These are phyloP conservation scores for Calephelis nemesis DNA, from an alignment of 1,140 invertebrate genomes.

Conservation along the genomic window DNA sequence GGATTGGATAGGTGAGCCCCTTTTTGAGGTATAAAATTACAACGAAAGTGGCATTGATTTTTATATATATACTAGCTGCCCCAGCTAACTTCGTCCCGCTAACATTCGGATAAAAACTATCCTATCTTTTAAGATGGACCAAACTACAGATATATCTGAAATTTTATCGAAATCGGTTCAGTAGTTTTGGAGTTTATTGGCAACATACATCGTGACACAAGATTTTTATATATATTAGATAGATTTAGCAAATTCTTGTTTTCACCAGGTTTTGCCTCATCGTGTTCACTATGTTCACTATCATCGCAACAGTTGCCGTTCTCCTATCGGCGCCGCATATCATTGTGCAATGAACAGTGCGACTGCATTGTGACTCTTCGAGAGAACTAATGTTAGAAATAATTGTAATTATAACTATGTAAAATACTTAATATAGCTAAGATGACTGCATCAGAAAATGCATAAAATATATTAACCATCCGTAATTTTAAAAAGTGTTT, in stretches of 20 bases:
- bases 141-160: no score
- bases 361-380: constrained; percentile 40
- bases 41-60: no score
- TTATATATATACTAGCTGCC: no score
- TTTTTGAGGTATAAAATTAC: no score
- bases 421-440: constrained; percentile 34
- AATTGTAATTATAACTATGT: constrained; percentile 53
- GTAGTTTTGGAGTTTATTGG: no score
- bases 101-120: no score
- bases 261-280: constrained; percentile 93
- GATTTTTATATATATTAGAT: background rate
- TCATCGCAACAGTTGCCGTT: constrained; percentile 96
- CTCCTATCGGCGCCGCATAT: constrained; percentile 96
- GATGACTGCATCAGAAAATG: background rate
- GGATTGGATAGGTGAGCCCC: no score
- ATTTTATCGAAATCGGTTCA: no score
- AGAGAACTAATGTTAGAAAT: constrained; percentile 69
- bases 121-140: no score
- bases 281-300: constrained; percentile 97
- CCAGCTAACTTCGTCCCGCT: no score
- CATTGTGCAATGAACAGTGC: constrained; percentile 89
- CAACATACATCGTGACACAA: no score
- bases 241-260: background rate
- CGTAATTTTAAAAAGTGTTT: no score
- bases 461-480: background rate